phyloP scores from a whole-genome alignment of 2,888 invertebrate species.

The Plagodis dolabraria region DNA sequence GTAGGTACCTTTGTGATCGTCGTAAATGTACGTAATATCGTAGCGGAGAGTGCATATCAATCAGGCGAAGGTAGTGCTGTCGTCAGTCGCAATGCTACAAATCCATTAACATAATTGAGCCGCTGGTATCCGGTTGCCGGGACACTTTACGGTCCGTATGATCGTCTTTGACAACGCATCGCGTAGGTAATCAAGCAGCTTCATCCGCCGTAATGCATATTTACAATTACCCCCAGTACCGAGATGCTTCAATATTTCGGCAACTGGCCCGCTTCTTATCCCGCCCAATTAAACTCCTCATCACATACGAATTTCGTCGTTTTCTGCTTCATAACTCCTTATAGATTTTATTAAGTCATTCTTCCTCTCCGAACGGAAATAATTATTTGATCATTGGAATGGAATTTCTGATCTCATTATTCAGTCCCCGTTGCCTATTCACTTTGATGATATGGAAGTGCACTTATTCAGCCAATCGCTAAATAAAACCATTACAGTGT shows the following conservation, averaged over 20 bases:
- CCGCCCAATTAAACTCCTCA: slow-evolving; percentile 56
- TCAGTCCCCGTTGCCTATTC: slow-evolving; percentile 5
- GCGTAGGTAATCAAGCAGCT: slow-evolving; percentile 54
- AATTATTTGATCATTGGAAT: slow-evolving; percentile 12
- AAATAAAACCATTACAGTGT: slow-evolving; percentile 53
- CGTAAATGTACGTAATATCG: slow-evolving; percentile 47
- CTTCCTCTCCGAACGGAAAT: slow-evolving; percentile 19
- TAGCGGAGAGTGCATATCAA: slow-evolving; percentile 59
- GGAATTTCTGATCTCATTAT: slow-evolving; percentile 8
- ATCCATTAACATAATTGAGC: slow-evolving; percentile 82
- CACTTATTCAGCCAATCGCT: slow-evolving; percentile 46
- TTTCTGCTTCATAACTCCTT: slow-evolving; percentile 52
- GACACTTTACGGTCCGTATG: slow-evolving; percentile 71
- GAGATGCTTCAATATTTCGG: slow-evolving; percentile 49
- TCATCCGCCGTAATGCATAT: slow-evolving; percentile 74
- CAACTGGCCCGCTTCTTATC: slow-evolving; percentile 54
- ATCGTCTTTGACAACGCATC: slow-evolving; percentile 75
- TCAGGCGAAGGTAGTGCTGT: slow-evolving; percentile 61
- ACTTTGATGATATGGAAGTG: slow-evolving; percentile 42
- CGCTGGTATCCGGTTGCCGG: slow-evolving; percentile 62
- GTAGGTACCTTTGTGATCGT: slow-evolving; percentile 44
- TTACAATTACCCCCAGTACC: slow-evolving; percentile 61
- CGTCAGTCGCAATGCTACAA: slow-evolving; percentile 64
- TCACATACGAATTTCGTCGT: slow-evolving; percentile 49
- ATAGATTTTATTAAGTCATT: slow-evolving; percentile 42